Percentiles rank a stretch among this genome's conserved stretches.
Conservation (phyloP, 2,888 invertebrate species). For the Harmothoe impar region DNA sequence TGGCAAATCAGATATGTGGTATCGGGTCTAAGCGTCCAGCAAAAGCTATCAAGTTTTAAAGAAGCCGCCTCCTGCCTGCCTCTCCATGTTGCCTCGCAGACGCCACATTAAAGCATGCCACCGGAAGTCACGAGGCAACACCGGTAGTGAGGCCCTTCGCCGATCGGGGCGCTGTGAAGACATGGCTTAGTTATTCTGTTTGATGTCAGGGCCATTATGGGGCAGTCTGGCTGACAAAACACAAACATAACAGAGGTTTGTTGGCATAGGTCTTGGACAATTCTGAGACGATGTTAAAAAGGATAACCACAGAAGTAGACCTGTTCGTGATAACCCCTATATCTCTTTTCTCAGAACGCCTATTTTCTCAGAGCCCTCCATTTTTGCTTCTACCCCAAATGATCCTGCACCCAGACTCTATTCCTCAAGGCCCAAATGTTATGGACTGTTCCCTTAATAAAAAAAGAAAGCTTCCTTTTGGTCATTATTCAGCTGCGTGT, state of each 20-base stretch:
- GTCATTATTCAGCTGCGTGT: too few relatives aligned
- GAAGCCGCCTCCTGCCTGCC: background rate
- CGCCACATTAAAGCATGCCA: background rate
- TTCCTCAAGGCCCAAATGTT: too few relatives aligned
- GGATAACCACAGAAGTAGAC: too few relatives aligned
- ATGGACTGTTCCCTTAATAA: too few relatives aligned
- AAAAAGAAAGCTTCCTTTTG: too few relatives aligned
- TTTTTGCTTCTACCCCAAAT: background rate
- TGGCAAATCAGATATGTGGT: background rate
- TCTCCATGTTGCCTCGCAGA: background rate
- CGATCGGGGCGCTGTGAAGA: background rate
- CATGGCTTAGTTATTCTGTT: slow-evolving; percentile 13
- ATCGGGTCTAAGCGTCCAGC: background rate
- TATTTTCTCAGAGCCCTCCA: background rate
- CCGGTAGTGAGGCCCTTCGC: background rate
- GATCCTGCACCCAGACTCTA: background rate
- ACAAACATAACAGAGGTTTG: background rate
- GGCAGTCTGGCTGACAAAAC: background rate
- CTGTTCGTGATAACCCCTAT: background rate
- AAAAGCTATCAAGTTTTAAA: slow-evolving; percentile 16
- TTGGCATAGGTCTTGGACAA: background rate
- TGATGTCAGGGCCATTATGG: background rate
- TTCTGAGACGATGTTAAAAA: background rate
- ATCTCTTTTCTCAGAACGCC: background rate
- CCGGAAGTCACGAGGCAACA: background rate